Conservation (phyloP, 2,113 vertebrate species). For the Muntiacus muntjak region DNA sequence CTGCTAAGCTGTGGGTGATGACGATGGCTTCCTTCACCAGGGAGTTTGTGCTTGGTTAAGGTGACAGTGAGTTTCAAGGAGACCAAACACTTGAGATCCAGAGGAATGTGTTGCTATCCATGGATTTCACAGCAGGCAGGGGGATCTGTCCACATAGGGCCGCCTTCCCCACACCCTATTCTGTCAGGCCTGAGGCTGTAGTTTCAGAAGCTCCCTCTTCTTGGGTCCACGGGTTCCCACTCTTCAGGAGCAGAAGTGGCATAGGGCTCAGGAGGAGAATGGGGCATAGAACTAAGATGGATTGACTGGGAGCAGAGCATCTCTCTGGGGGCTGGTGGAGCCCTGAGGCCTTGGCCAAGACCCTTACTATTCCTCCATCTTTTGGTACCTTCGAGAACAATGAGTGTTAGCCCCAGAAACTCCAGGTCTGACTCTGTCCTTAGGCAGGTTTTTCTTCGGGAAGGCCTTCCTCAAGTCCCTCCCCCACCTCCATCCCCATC, state of each 20-base stretch:
- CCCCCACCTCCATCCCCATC: neutral
- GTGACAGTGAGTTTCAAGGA: neutral
- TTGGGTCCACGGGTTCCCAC: neutral
- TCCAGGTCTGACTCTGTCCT: neutral
- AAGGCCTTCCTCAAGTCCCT: neutral
- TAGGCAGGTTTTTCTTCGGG: neutral
- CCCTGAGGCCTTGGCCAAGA: neutral
- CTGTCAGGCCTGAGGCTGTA: fast-evolving
- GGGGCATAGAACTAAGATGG: neutral
- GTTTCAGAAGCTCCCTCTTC: neutral
- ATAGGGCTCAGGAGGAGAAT: fast-evolving
- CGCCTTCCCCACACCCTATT: neutral
- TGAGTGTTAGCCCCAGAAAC: slow-evolving; percentile 11
- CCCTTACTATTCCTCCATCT: neutral
- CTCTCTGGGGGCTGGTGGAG: fast-evolving
- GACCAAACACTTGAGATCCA: neutral
- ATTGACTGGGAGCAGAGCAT: neutral
- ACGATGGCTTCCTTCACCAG: neutral
- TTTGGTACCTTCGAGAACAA: slow-evolving; percentile 23
- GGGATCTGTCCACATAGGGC: too few species aligned
- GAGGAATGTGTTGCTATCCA: neutral
- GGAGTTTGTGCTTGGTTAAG: neutral
- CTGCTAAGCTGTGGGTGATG: fast-evolving
- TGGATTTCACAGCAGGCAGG: neutral
- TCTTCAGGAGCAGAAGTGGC: neutral